A percentile compares a stretch with the other conserved stretches of the same genome.
These are phyloP conservation scores for Eilema griseolum DNA, from an alignment of 2,888 invertebrate species.

Conservation along the genomic window DNA sequence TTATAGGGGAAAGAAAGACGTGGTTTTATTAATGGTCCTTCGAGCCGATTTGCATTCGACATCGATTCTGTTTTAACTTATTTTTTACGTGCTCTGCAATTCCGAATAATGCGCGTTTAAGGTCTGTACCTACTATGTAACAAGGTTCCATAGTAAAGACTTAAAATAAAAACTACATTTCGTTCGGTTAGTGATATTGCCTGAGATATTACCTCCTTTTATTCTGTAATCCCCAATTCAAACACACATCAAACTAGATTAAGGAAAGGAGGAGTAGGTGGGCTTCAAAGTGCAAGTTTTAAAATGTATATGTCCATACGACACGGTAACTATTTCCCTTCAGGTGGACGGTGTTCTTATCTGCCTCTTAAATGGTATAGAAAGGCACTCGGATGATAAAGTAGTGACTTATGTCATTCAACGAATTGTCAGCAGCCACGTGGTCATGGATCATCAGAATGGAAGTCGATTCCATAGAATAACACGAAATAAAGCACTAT, in stretches of 20 bases:
- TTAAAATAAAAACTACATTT: not conserved
- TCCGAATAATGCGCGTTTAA: not conserved
- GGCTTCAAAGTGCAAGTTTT: no score
- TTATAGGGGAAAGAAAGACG: conserved; percentile 39
- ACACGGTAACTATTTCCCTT: no score
- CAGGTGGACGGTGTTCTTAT: no score
- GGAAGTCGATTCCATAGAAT: no score
- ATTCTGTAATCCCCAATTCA: no score
- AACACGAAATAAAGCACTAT: not conserved
- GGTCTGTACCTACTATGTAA: not conserved
- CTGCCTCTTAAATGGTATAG: no score
- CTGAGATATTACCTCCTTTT: no score
- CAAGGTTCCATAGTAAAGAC: not conserved
- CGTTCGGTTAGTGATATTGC: not conserved
- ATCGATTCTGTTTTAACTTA: not conserved
- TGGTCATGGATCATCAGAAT: not conserved
- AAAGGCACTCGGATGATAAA: no score
- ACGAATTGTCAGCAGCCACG: not conserved
- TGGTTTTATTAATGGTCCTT: conserved; percentile 45
- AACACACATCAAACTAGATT: no score
- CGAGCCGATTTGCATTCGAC: conserved; percentile 35
- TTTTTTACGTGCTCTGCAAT: conserved; percentile 5
- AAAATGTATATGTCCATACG: no score
- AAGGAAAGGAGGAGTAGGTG: no score
- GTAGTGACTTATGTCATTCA: no score